Base-by-base conservation (phyloP, 53 echinoderm and acorn worm species). In the Crossaster papposus region DNA sequence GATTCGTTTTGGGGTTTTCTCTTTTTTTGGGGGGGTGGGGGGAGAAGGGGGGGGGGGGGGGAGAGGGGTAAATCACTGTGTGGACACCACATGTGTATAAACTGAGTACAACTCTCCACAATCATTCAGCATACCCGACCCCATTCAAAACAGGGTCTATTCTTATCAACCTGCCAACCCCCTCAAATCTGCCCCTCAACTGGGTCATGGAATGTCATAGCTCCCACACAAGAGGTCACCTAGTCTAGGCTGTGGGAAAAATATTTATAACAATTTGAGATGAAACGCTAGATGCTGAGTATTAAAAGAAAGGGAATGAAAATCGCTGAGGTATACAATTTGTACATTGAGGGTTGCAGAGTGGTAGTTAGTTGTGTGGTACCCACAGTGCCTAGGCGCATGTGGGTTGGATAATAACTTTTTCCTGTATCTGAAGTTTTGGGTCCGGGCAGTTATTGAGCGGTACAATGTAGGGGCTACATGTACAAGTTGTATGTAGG, bases 201-300 rank as follows among this genome's bases (percentile, higher is more conserved):
- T 85, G 73, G 85, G 85, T 85, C 54, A 33, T 85, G 85, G 85
- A 85, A 85, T 85, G 85, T 32, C 82, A 82, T 44, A 44, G 44
- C 44, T 44, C 44, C 34, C 34, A 23, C 65, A 38, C 32, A 72
- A 51, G 85, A 52, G 85, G 85, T 85, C 85, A 85, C 29, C 51
- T 73, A 85, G 85, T 85, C 85, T 85, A 55, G 32, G 44, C 44
- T 80, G 85, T 85, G 85, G 85, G 85, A 85, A 85, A n/a, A 85
- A 85, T 85, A 85, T 72, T 85, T 85, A 54, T 85, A 85, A n/a
- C n/a, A 85, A 85, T 71, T 32, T 51, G 72, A 72, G 72, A 26
- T 30, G 85, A 85, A 82, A 82, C 82, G 62, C 44, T 29, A 36
- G 36, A 15, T 23, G 31, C 14, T 33, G 14, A 14, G 35, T 32